Evolutionary conservation across 2,113 vertebrate genomes (phyloP).

Genomic region (Tor tambroides): DNA sequence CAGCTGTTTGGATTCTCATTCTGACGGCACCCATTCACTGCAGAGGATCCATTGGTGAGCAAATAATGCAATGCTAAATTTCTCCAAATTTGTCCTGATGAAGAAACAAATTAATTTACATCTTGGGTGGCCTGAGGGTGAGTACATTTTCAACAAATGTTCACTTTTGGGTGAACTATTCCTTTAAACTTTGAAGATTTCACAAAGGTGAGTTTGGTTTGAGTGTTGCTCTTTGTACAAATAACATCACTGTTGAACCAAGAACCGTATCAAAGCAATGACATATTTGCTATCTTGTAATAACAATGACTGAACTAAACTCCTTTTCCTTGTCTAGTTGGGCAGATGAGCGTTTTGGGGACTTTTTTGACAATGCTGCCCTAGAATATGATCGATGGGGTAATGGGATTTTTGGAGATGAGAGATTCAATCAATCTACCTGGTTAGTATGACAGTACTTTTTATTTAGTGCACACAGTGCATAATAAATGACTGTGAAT

Average conservation of each 20-base stretch:
- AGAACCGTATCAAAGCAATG: background rate
- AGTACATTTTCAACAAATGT: background rate
- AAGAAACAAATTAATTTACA: background rate
- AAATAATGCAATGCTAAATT: background rate
- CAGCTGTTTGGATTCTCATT: background rate
- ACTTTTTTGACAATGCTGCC: background rate
- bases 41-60: background rate
- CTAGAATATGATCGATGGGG: conserved; percentile 12
- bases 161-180: background rate
- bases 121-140: background rate
- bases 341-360: background rate
- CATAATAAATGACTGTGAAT: background rate
- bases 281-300: background rate
- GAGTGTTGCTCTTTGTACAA: background rate
- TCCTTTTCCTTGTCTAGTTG: background rate
- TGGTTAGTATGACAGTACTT: conserved; percentile 1
- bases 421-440: conserved; percentile 21
- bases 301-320: background rate
- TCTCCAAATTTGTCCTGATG: background rate
- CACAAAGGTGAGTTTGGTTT: background rate
- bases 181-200: background rate
- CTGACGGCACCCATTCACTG: background rate
- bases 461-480: background rate
- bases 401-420: conserved; percentile 3
- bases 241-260: background rate